Evolutionary conservation across 2,888 invertebrate genomes (phyloP).

Genomic region (Palloptera scutellata): DNA sequence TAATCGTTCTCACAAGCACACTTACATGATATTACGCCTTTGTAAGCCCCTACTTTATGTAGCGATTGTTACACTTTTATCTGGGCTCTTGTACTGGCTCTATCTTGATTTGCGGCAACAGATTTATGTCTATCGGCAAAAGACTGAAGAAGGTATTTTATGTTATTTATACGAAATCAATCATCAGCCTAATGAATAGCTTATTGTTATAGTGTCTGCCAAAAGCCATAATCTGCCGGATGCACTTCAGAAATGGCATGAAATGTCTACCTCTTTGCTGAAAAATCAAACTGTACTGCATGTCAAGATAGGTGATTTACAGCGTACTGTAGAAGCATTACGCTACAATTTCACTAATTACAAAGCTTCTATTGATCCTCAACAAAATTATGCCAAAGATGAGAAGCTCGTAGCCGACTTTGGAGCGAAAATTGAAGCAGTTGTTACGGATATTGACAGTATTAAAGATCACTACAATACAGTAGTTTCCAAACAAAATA

Average conservation of each 20-base stretch:
- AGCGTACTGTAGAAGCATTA: slow-evolving; percentile 67
- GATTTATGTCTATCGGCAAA: slow-evolving; percentile 60
- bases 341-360: slow-evolving; percentile 63
- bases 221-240: slow-evolving; percentile 76
- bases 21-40: slow-evolving; percentile 54
- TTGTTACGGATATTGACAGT: slow-evolving; percentile 56
- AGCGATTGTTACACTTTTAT: slow-evolving; percentile 52
- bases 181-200: not conserved
- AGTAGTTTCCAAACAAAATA: slow-evolving; percentile 52
- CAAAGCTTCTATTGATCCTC: slow-evolving; percentile 51
- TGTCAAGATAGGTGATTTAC: slow-evolving; percentile 68
- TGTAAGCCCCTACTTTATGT: slow-evolving; percentile 58
- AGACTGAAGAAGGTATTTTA: slow-evolving; percentile 61
- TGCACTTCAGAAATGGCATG: slow-evolving; percentile 76
- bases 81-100: slow-evolving; percentile 61
- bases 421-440: slow-evolving; percentile 62
- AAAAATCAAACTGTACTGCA: slow-evolving; percentile 73
- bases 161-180: not conserved
- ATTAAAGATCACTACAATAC: slow-evolving; percentile 57
- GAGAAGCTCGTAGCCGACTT: slow-evolving; percentile 61
- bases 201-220: slow-evolving; percentile 67
- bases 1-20: slow-evolving; percentile 54
- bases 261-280: slow-evolving; percentile 72
- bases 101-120: slow-evolving; percentile 63
- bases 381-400: slow-evolving; percentile 57